Evolutionary conservation across 2,797 vertebrate genomes (phyloP).

Genomic region (Valencia hispanica): DNA sequence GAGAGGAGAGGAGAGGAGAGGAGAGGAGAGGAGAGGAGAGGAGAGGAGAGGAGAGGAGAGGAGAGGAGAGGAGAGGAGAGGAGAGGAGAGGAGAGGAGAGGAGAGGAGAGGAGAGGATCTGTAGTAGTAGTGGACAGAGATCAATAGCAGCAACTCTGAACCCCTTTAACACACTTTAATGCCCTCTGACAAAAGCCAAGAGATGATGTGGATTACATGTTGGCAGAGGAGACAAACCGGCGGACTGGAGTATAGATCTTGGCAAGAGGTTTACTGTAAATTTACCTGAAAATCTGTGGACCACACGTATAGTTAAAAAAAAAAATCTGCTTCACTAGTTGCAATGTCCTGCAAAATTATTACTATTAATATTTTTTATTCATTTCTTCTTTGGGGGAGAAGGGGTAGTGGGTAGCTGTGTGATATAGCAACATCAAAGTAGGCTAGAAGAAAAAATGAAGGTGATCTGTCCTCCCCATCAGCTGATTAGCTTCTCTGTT

Average conservation of each 20-base stretch:
- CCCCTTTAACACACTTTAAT: slow-evolving; percentile 38
- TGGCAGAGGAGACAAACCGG: not conserved
- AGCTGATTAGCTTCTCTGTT: too few relatives aligned
- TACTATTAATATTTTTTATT: not conserved
- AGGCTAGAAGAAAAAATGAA: too few relatives aligned
- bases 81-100: not conserved
- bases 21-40: not conserved
- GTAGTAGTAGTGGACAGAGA: slow-evolving; percentile 51
- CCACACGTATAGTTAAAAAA: too few relatives aligned
- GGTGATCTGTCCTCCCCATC: too few relatives aligned
- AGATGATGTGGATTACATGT: not conserved
- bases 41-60: slow-evolving; percentile 1
- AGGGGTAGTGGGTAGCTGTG: too few relatives aligned
- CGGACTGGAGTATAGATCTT: slow-evolving; percentile 13
- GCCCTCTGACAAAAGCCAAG: slow-evolving; percentile 6
- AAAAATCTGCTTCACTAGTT: not conserved
- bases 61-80: not conserved
- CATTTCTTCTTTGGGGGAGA: not conserved
- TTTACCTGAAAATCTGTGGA: not conserved
- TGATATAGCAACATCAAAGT: too few relatives aligned
- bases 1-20: not conserved
- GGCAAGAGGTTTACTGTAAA: slow-evolving; percentile 24
- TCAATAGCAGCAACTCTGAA: slow-evolving; percentile 60
- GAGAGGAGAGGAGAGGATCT: not conserved
- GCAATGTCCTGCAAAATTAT: not conserved